Conservation (phyloP, 2,113 vertebrate species). For the Pachypanchax playfairii region DNA sequence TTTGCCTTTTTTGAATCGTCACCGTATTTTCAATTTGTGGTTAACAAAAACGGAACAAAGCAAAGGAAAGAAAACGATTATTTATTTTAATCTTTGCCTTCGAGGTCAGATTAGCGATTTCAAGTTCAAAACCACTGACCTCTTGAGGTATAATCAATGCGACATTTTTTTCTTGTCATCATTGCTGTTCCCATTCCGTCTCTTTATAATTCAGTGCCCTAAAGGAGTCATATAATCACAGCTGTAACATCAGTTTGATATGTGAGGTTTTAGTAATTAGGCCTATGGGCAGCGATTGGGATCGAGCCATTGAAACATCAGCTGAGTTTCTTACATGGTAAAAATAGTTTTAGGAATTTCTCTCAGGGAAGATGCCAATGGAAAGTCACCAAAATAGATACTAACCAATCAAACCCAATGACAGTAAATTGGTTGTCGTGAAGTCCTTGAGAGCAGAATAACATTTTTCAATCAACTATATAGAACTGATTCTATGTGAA, state of each 20-base stretch:
- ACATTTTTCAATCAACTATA: conserved; percentile 21
- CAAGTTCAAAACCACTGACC: no score
- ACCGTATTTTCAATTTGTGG: no score
- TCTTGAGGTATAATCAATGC: no score
- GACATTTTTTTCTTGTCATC: no score
- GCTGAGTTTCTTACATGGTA: conserved; percentile 19
- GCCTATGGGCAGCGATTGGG: background rate
- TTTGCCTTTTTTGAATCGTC: background rate
- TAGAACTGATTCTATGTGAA: background rate
- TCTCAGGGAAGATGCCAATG: background rate
- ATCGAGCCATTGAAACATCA: background rate
- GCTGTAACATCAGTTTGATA: background rate
- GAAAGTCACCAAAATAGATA: conserved; percentile 6
- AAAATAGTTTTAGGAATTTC: conserved; percentile 12
- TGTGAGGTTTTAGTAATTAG: background rate
- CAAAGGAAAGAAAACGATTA: background rate
- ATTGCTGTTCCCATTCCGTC: no score
- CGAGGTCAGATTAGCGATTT: no score
- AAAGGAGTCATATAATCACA: background rate
- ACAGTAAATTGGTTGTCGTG: conserved; percentile 11
- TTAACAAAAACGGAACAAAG: background rate
- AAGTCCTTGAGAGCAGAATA: conserved; percentile 40
- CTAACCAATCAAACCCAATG: conserved; percentile 4
- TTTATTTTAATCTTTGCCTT: no score
- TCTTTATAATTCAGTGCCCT: background rate